Base-by-base conservation (phyloP, 2,888 invertebrate genomes). In the Drosophila meridiana region DNA sequence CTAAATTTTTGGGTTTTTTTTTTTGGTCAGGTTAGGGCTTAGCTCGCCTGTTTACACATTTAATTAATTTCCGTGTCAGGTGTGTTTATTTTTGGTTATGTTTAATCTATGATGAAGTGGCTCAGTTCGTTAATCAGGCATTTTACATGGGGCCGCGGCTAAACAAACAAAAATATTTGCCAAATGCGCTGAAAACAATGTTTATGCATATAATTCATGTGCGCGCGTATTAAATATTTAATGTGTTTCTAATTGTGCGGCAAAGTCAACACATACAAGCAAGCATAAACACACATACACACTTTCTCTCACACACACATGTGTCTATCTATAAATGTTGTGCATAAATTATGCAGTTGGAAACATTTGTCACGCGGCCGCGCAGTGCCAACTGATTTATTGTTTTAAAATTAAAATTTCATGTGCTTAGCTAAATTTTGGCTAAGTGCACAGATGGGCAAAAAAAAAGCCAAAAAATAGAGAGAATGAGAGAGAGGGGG, bases 221-320 rank as follows among this genome's bases (percentile, higher is more conserved):
- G 70, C 34, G 57, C 48, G 68, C 32, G 55, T 74, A 82, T 80
- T 87, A 76, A 86, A 86, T 89, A 83, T 89, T 86, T 89, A 86
- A 86, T 89, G 82, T 71, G 62, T 74, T 87, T 83, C 84, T 83
- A 86, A 86, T 89, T 86, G 87, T 84, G 77, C 73, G 76, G 80
- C 73, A 76, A 77, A 69, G 70, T 61, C 70, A 50, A 72, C 52
- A 76, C 57, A 36, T 26, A 40, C 52, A 70, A 38, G 11, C 45
- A 53, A 34, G 43, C 70, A 66, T 42, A 30, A 57, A 62, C 59
- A 62, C 48, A 73, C 55, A 36, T 28, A 38, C 43, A 13, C 42
- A 63, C 48, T 52, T 1, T 20, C 20, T 20, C 20, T 20, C 20
- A 20, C 61, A 68, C 38, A 34, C 59, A 36, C 58, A 53, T 40